Base-by-base conservation (phyloP, 1,140 invertebrate species). In the Drosophila mayri region DNA sequence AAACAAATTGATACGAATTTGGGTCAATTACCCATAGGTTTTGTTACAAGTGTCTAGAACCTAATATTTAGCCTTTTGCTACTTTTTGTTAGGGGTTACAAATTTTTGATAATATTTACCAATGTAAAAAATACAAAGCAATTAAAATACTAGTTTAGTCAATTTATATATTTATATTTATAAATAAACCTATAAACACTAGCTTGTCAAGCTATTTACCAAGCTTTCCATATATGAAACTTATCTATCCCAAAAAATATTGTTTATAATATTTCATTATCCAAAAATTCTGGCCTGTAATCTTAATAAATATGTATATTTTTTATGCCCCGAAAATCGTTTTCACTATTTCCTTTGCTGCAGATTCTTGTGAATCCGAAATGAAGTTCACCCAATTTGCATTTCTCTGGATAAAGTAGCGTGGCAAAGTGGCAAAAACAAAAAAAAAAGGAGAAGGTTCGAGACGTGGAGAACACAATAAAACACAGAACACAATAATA, bases 311-410 rank as follows among this genome's bases (percentile, higher is more conserved):
- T 3, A n/a, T 7, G 2, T 49, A n/a, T 35, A n/a, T 7, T 3
- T 49, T 14, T 9, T 7, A 10, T 52, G 20, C 3, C 18, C 5
- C 6, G 7, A 35, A 52, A 52, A 35, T 35, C 18, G 14, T 20
- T 18, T 18, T 3, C 7, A 4, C 18, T n/a, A 12, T 12, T 62
- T 35, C n/a, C 28, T 18, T 55, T 22, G 8, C 32, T 63, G 35
- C 54, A 16, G 40, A 64, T 43, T 64, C 38, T 61, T 32, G 20
- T 10, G 25, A 40, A 40, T 30, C 49, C 22, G 8, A 16, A 25
- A 40, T 30, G 12, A 52, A 52, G 18, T 52, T 52, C 50, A 37
- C 32, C 50, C 50, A 52, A 54, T 54, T 37, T 54, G 50, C 50
- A 60, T 60, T 43, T 61, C 62, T 18, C 38, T 38, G 20, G 16